Evolutionary conservation across 1,140 invertebrate genomes (phyloP), one percentile per base, ranked within the genome.

Genomic region (Halyomorpha halys): DNA sequence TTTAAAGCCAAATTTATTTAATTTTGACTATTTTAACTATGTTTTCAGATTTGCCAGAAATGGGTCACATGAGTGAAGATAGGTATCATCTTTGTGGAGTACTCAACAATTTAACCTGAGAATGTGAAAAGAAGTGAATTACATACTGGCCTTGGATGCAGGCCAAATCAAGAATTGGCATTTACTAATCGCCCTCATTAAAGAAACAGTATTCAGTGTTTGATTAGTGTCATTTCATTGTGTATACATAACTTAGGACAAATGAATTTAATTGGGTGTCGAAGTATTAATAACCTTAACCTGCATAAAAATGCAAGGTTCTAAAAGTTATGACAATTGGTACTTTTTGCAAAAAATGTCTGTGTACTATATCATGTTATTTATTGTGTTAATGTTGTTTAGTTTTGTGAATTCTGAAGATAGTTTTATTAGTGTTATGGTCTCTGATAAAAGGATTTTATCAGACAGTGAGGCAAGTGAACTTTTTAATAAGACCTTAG

Each of bases 401-500:
- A 30, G 63, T 39, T 30, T 34, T 44, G 63, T 56, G n/a, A 45
- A 64, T 64, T 44, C 44, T 21, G 63, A 59, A n/a, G 63, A 59
- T 30, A 34, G 51, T 59, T 62, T 60, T 62, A 54, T 64, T 51
- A 21, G 49, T 56, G 53, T 56, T 9, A 56, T 56, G 53, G 53
- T 23, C 23, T 56, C 53, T 15, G 68, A 70, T 27, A 69, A 65
- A 47, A 61, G 67, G 61, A 60, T 68, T 18, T 49, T 69, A n/a
- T 44, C 51, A 8, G 66, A 67, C 49, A 49, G 66, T 49, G 70
- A 68, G 25, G 45, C 66, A 25, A 68, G 65, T 63, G 70, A 70
- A 53, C 27, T 70, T 14, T 71, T 71, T 59, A 70, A 71, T 44
- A 70, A 70, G 47, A 71, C 70, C 16, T 56, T 71, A 45, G 70